Conservation (phyloP, 2,797 vertebrate species). For the Pantherophis vulpinus region DNA sequence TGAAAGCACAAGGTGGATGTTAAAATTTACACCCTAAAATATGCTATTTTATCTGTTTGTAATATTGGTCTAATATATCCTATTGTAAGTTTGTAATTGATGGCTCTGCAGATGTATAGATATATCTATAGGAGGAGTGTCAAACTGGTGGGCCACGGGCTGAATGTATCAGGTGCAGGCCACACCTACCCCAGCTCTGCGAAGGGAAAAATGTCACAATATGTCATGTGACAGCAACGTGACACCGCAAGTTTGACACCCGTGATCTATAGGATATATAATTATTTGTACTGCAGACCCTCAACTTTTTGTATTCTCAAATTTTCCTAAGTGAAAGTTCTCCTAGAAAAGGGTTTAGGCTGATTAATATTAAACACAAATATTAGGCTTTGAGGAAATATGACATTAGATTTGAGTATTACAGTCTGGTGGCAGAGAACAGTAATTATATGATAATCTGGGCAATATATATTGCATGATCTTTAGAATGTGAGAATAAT, state of each 20-base stretch:
- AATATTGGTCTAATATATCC: neutral
- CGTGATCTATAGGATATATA: neutral
- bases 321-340: conserved; percentile 11
- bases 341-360: neutral
- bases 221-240: too few relatives aligned
- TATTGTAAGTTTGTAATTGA: neutral
- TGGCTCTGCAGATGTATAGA: neutral
- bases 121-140: neutral
- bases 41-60: neutral
- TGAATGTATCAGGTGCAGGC: too few relatives aligned
- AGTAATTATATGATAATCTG: neutral
- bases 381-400: neutral
- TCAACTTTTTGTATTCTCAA: conserved; percentile 6
- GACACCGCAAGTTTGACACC: too few relatives aligned
- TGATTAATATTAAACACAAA: neutral
- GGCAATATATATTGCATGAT: neutral
- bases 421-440: neutral
- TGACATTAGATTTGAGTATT: neutral
- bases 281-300: neutral
- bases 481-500: neutral
- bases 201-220: too few relatives aligned
- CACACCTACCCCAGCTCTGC: too few relatives aligned
- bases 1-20: neutral
- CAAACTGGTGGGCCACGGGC: too few relatives aligned
- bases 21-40: neutral